phyloP scores from a whole-genome alignment of 2,797 vertebrate genomes.

The Eospalax fontanierii region DNA sequence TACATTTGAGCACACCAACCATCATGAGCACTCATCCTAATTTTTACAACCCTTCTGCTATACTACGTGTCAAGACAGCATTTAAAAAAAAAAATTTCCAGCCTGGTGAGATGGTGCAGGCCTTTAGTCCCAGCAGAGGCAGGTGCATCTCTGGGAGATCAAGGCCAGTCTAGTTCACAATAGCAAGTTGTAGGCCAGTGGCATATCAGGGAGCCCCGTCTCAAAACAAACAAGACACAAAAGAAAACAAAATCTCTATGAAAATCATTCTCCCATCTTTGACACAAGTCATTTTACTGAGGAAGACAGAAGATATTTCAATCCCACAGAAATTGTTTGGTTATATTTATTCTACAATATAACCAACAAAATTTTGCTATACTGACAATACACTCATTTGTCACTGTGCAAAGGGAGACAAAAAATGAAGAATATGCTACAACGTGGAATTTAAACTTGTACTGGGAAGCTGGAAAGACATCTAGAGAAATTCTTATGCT shows the following conservation, averaged over 20 bases:
- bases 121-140: too few species aligned
- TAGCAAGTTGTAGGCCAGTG: too few species aligned
- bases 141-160: too few species aligned
- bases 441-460: background rate
- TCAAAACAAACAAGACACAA: too few species aligned
- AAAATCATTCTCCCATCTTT: background rate
- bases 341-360: conserved; percentile 9
- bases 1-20: background rate
- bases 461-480: conserved; percentile 37
- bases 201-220: too few species aligned
- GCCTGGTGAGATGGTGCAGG: too few species aligned
- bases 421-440: background rate
- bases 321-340: conserved; percentile 20
- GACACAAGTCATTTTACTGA: conserved; percentile 37
- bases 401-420: background rate
- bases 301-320: conserved; percentile 12
- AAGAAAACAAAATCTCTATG: background rate
- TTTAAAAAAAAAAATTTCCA: background rate
- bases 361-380: conserved; percentile 60
- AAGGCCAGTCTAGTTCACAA: too few species aligned
- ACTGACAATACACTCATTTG: conserved; percentile 61
- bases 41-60: background rate
- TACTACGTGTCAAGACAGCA: background rate
- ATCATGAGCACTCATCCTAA: background rate
- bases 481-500: background rate